Conservation (phyloP, 2,888 invertebrate genomes). For the Orthosia cruda region DNA sequence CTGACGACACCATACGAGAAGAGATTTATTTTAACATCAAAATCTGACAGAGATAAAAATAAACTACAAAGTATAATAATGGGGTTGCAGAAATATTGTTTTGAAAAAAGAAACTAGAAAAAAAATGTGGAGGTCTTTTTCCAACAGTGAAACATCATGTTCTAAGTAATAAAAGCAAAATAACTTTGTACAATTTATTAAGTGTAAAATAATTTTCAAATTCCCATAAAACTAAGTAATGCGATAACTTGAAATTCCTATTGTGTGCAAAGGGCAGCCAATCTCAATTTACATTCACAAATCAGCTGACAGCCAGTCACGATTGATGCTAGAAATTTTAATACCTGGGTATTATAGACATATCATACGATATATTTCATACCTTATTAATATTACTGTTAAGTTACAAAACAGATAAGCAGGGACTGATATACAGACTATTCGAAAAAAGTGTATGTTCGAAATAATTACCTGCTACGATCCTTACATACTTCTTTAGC, state of each 20-base stretch:
- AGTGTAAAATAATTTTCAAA: constrained; percentile 19
- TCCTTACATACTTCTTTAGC: too few relatives aligned
- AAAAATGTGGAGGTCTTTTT: too few relatives aligned
- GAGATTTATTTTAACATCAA: background rate
- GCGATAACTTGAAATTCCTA: constrained; percentile 47
- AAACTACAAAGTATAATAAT: background rate
- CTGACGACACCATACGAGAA: background rate
- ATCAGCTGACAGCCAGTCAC: constrained; percentile 58
- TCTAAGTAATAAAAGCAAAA: too few relatives aligned
- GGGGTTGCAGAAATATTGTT: background rate
- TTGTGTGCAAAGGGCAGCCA: constrained; percentile 65
- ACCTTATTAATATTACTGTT: background rate
- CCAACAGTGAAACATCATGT: too few relatives aligned
- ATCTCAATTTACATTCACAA: constrained; percentile 59
- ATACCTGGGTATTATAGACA: constrained; percentile 21
- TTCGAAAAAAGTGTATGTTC: too few relatives aligned
- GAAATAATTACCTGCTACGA: too few relatives aligned
- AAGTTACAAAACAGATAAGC: too few relatives aligned
- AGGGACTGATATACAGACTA: too few relatives aligned
- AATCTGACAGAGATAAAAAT: background rate
- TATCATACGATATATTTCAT: background rate
- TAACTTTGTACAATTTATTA: background rate
- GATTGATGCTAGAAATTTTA: constrained; percentile 36
- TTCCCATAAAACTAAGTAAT: constrained; percentile 17
- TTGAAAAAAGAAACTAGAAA: background rate